phyloP scores from a whole-genome alignment of 2,888 invertebrate species.

The Athalia rosae region DNA sequence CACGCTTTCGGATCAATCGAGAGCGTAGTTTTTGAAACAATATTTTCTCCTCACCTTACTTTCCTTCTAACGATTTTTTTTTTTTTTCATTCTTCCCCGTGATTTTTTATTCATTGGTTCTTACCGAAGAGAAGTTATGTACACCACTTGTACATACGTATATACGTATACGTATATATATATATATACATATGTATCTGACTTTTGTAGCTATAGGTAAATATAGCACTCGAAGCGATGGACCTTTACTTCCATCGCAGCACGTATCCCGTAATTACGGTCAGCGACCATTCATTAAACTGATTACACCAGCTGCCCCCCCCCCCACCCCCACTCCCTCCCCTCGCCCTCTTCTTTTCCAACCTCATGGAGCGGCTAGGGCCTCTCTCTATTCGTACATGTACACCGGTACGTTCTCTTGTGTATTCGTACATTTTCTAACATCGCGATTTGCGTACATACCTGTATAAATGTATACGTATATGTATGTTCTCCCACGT shows the following conservation, averaged over 20 bases:
- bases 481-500: conserved; percentile 31
- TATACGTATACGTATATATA: conserved; percentile 22
- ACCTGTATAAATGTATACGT: neutral
- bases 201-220: neutral
- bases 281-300: conserved; percentile 71
- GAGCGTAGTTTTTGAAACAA: no score
- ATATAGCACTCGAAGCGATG: conserved; percentile 22
- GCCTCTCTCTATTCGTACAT: neutral
- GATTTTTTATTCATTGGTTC: no score
- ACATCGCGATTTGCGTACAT: neutral
- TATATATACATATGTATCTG: conserved; percentile 21
- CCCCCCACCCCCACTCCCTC: conserved; percentile 52
- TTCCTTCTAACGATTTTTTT: no score
- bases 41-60: no score
- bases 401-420: neutral
- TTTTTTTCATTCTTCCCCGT: no score
- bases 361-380: neutral
- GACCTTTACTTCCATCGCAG: conserved; percentile 33
- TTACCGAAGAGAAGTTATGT: no score
- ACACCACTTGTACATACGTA: no score
- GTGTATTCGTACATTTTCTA: conserved; percentile 12
- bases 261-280: conserved; percentile 62
- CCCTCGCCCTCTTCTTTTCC: neutral
- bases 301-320: conserved; percentile 63
- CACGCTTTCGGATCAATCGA: no score